A percentile compares a stretch with the other conserved stretches of the same genome.
Conservation (phyloP, 1,140 invertebrate species). For the Bactericera cockerelli region DNA sequence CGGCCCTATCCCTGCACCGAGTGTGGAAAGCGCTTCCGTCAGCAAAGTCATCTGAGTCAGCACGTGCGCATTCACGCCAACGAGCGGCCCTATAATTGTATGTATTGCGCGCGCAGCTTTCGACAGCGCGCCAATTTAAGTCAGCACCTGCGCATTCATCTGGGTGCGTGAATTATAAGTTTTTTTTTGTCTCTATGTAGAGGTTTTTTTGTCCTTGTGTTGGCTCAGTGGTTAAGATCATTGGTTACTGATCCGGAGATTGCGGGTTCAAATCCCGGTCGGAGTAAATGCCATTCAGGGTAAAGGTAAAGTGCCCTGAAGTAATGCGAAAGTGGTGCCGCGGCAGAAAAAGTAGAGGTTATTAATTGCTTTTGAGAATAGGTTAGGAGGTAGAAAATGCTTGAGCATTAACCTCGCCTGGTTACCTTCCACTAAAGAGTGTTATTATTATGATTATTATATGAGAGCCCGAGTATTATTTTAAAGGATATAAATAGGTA, state of each 20-base stretch:
- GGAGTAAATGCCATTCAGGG: no score
- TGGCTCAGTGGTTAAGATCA: neutral
- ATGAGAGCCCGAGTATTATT: no score
- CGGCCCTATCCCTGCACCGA: constrained; percentile 68
- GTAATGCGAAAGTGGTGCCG: no score
- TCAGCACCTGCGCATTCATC: constrained; percentile 79
- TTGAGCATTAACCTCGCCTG: no score
- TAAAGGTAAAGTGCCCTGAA: no score
- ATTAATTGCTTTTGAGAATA: no score
- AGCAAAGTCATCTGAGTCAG: constrained; percentile 71
- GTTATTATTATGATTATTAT: no score
- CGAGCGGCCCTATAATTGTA: constrained; percentile 77
- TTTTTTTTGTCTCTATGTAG: constrained; percentile 23
- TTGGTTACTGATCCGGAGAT: neutral
- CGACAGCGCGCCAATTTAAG: constrained; percentile 72
- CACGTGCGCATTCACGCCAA: constrained; percentile 74
- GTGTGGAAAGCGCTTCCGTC: constrained; percentile 71
- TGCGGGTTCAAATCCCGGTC: no score
- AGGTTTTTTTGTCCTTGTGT: neutral
- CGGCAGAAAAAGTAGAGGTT: no score
- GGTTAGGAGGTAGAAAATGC: no score
- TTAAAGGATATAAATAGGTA: no score
- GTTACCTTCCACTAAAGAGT: no score
- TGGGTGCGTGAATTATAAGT: constrained; percentile 51
- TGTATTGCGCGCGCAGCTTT: constrained; percentile 75